Conservation (phyloP, 1,140 invertebrate species). For the Halyomorpha halys region DNA sequence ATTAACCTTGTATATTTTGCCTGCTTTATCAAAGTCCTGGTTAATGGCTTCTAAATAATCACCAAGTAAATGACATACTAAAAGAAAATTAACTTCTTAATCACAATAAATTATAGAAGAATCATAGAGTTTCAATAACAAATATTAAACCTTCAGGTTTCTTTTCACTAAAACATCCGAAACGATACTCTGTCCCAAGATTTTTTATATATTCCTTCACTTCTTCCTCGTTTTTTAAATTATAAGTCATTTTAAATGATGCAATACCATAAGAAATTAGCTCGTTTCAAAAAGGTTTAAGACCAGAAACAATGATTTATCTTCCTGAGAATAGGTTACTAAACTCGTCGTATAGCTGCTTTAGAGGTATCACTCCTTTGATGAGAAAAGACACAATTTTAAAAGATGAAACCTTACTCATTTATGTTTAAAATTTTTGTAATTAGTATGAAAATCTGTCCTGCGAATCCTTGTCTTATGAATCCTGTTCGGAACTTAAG, state of each 20-base stretch:
- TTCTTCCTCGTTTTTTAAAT: constrained; percentile 74
- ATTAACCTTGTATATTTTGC: constrained; percentile 66
- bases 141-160: constrained; percentile 55
- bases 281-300: not conserved
- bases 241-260: constrained; percentile 42
- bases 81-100: constrained; percentile 32
- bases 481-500: no score
- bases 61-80: constrained; percentile 81
- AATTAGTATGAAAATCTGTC: no score
- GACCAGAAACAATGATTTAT: not conserved
- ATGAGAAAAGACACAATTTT: no score
- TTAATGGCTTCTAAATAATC: constrained; percentile 77
- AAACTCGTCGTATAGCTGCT: no score
- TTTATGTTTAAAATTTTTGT: no score
- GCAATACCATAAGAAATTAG: not conserved
- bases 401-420: no score
- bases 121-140: not conserved
- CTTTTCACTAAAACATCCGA: constrained; percentile 77
- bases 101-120: not conserved
- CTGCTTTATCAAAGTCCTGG: constrained; percentile 65
- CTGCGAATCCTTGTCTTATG: no score
- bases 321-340: no score
- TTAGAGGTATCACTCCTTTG: no score
- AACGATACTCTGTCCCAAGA: constrained; percentile 81
- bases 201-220: constrained; percentile 80